Base-by-base conservation (phyloP, 2,888 invertebrate genomes). In the Perdita meconis region DNA sequence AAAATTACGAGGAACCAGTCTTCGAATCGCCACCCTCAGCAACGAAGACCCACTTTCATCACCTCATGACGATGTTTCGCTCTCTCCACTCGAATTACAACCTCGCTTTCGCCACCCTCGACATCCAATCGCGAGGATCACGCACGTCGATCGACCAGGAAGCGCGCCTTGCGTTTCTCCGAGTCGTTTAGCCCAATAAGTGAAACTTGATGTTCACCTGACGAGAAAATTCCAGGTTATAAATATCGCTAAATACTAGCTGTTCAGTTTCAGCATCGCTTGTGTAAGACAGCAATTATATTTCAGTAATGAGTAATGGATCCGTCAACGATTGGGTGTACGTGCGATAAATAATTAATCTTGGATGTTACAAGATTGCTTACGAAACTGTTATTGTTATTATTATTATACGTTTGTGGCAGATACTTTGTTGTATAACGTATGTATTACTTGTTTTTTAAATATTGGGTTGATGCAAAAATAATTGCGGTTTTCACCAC, bases 101-200 rank as follows among this genome's bases (percentile, higher is more conserved):
- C n/a, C 65, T 42, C 36, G 42, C 75, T 65, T 72, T 75, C 73
- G 66, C 66, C 75, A 73, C 73, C 73, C 73, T 70, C 73, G 70
- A 61, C 16, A 50, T 22, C 8, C 71, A 19, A 40, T 70, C 34
- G 60, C 38, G 13, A 70, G 56, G 30, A 30, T 56, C 53, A 38
- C 12, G 30, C 5, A 2, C 3, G 38, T 0, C 4, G 6, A n/a
- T 12, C 34, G 19, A 24, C 16, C 16, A 36, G 42, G 59, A 40
- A 44, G 10, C 26, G 59, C 36, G 68, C 22, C n/a, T 30, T 16
- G 34, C 42, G 44, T 72, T 60, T 59, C 59, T 53, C 42, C 59
- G 6, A 22, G 42, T 42, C 19, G 12, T 4, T 50, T 22, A 10
- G 4, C 4, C 12, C 22, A 36, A 19, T 5, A 2, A 6, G 24